Evolutionary conservation across 2,888 invertebrate species (phyloP), one percentile per base, ranked within the genome.

Genomic region (Volucella inanis): DNA sequence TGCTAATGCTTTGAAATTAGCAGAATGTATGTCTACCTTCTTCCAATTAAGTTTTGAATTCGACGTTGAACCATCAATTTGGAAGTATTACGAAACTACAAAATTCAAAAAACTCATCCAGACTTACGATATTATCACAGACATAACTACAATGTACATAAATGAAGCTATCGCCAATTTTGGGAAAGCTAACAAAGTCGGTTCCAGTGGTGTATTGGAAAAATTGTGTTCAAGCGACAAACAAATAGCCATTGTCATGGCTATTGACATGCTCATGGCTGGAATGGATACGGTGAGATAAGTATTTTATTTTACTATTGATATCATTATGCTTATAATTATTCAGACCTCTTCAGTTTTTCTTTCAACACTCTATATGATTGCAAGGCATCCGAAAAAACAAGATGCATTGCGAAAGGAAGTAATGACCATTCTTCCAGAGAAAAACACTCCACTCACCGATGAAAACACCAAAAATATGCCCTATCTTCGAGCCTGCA

Each of bases 221-320:
- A 94, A 94, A 88, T 90, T 96, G 38, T 90, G 95, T 62, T 93
- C 92, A 12, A 93, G 94, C 8, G 94, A 95, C 88, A 93, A 94
- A 70, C 93, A 93, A 89, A 93, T 95, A 12, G 96, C 95, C 0
- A 89, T 94, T 45, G 93, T 94, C 83, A 96, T 95, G 95, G 94
- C 94, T 0, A 93, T 94, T 88, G 96, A 96, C 89, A 95, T 96
- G 95, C 88, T 96, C 11, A 92, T 94, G 82, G 95, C 95, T 59
- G 96, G 96, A 83, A 94, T 96, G 45, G 96, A 96, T 89, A 96
- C 96, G 87, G 96, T 97, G 91, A 92, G 91, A 6, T 0, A 39
- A 15, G 3, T 41, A 45, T 14, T 12, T 2, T 22, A 12, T 14
- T 10, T 15, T 18, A 54, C 8, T 0, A 11, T 11, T 1, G 4